Conservation (phyloP, 2,113 vertebrate genomes). For the Seriola aureovittata region DNA sequence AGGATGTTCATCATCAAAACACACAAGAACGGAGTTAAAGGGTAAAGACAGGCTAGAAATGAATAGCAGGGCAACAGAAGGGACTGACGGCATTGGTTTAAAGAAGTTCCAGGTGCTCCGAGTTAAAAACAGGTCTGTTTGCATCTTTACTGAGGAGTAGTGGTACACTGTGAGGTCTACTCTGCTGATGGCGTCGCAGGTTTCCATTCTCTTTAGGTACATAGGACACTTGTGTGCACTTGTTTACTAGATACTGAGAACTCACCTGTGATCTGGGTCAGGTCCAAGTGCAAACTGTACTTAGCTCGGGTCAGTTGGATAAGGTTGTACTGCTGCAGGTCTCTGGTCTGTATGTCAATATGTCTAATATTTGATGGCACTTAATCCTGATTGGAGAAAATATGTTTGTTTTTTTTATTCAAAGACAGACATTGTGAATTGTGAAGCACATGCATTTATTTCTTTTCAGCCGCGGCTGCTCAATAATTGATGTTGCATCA, state of each 20-base stretch:
- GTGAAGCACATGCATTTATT: not conserved
- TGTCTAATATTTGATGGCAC: not conserved
- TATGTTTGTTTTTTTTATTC: not conserved
- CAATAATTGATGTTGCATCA: not conserved
- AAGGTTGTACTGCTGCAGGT: not conserved
- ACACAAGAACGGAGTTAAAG: not conserved
- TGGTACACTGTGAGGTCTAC: not conserved
- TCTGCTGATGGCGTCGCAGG: not conserved
- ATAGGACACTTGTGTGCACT: not conserved
- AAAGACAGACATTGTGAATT: not conserved
- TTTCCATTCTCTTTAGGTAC: conserved; percentile 5
- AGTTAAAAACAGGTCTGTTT: not conserved
- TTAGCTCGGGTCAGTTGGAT: not conserved
- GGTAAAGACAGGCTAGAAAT: not conserved
- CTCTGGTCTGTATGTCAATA: not conserved
- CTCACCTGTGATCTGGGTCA: not conserved
- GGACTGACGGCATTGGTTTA: not conserved
- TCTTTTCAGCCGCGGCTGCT: not conserved
- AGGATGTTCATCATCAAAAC: conserved; percentile 29
- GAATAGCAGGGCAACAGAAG: not conserved
- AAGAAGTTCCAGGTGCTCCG: conserved; percentile 1
- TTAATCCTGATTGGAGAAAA: not conserved
- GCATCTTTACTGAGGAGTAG: not conserved
- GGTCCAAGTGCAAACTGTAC: not conserved
- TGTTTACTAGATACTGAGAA: not conserved